Base-by-base conservation (phyloP, 1,140 invertebrate species). In the Goniozus legneri region DNA sequence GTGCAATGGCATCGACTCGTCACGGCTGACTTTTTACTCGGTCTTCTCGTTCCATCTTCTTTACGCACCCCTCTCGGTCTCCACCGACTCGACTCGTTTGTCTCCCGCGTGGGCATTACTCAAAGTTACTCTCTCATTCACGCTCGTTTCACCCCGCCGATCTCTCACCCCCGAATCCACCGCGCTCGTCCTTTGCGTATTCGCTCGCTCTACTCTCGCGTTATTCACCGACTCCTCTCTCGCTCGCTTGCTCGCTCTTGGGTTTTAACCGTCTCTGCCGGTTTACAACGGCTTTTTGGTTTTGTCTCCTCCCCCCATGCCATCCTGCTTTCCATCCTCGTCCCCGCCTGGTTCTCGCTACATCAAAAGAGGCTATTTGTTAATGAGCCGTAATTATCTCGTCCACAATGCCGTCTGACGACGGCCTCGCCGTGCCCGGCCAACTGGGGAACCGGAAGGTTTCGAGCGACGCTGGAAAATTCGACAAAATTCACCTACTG, bases 331-430 rank as follows among this genome's bases (percentile, higher is more conserved):
- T 8, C 12, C 20, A 14, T n/a, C 34, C 36, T 37, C 34, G 19
- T 18, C 3, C 19, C 18, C 14, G 13, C 19, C 14, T 62, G 55
- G 47, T 53, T 36, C 54, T 44, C n/a, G n/a, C 35, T 49, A 59
- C 53, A 60, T 67, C 61, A 67, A 65, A 67, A 63, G 56, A 64
- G 47, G 61, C 55, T 65, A 64, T 65, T 65, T 64, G 62, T 64
- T 65, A 65, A 65, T 62, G 62, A 64, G 57, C 54, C 55, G 47
- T 67, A 65, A 62, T 67, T 67, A 65, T 63, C 56, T 21, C 33
- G 51, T 39, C 47, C 43, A 59, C 58, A 59, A 60, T 58, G 45
- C 34, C 24, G 46, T 44, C 38, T 51, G 48, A 30, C 48, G 47
- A 47, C 50, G 47, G n/a, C 53, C 44, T 35, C 32, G 44, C 16